Percentiles rank a stretch among this genome's conserved stretches.
phyloP scores from a whole-genome alignment of 2,797 vertebrate genomes.

The Parotocinclus haroldoi region DNA sequence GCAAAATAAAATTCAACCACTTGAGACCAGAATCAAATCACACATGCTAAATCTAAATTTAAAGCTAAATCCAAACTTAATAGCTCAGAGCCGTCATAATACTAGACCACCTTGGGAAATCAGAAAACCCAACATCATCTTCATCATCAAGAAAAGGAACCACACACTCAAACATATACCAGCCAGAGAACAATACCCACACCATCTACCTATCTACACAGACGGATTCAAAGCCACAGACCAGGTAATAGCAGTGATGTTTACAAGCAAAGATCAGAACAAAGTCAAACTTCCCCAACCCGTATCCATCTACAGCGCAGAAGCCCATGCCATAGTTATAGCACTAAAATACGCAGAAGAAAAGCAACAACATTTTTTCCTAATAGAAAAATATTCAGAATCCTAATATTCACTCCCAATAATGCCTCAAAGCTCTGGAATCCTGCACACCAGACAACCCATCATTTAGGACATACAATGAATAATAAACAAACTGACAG shows the following conservation, averaged over 20 bases:
- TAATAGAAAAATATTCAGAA: too few species aligned
- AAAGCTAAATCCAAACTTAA: too few species aligned
- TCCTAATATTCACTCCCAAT: background rate
- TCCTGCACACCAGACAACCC: background rate
- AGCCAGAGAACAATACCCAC: background rate
- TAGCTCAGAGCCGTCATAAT: too few species aligned
- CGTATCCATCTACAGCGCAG: background rate
- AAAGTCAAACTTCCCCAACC: background rate
- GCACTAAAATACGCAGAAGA: too few species aligned
- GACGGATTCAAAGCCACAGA: too few species aligned
- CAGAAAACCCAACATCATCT: background rate
- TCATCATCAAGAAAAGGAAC: background rate
- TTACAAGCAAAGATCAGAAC: background rate
- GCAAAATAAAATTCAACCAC: too few species aligned
- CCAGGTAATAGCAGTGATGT: background rate
- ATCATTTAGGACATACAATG: background rate
- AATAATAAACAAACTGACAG: background rate
- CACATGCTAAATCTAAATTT: too few species aligned
- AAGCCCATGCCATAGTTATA: background rate
- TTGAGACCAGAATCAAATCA: too few species aligned
- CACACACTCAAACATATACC: background rate
- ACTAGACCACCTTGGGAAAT: background rate
- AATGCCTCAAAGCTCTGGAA: background rate
- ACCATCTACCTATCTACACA: background rate
- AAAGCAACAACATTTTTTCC: too few species aligned